Conservation (phyloP, 2,888 invertebrate species). For the Beris chalybata region DNA sequence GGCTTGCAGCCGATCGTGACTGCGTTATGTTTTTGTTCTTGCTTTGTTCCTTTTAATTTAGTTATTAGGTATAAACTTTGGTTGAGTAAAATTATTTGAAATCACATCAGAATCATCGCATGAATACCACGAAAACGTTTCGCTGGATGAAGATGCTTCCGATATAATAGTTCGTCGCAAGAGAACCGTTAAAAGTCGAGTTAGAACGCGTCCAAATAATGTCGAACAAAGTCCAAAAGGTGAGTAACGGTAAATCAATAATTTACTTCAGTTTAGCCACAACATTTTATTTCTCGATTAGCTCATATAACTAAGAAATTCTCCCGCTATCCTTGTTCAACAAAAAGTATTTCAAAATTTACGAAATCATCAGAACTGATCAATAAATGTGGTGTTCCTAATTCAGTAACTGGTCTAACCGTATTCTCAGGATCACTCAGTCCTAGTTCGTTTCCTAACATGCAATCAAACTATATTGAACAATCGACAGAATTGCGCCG, state of each 20-base stretch:
- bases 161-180: constrained; percentile 34
- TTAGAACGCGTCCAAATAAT: no score
- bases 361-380: no score
- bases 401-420: background rate
- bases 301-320: no score
- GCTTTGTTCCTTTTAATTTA: background rate
- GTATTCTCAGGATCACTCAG: constrained; percentile 3
- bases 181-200: constrained; percentile 6
- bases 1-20: no score
- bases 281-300: no score
- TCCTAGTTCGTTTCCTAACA: background rate
- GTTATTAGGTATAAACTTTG: no score
- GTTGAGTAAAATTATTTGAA: background rate
- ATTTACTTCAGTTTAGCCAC: no score
- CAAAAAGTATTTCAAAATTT: no score
- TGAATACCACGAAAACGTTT: constrained; percentile 24
- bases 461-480: background rate
- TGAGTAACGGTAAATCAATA: no score
- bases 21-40: constrained; percentile 3
- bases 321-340: no score
- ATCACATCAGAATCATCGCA: constrained; percentile 7
- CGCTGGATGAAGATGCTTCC: constrained; percentile 31
- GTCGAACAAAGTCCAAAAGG: no score
- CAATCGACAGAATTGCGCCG: background rate
- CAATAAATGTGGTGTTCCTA: no score